These are phyloP conservation scores for Cyprinodon diabolis DNA, from an alignment of 2,797 vertebrate genomes.

Conservation along the genomic window DNA sequence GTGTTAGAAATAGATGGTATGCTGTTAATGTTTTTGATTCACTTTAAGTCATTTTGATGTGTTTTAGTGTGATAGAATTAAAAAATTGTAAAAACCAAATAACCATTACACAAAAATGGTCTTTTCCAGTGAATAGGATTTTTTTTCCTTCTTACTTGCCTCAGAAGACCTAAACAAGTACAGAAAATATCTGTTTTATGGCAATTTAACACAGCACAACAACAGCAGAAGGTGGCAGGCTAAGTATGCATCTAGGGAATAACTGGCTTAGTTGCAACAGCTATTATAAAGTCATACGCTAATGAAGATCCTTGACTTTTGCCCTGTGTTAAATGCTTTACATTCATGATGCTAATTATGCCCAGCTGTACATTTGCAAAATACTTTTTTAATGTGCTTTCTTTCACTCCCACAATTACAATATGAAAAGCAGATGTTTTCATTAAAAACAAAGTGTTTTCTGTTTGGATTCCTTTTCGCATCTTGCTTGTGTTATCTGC, in stretches of 20 bases:
- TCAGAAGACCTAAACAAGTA: background rate
- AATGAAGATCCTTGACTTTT: conserved; percentile 26
- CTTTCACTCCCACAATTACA: conserved; percentile 66
- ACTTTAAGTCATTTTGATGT: conserved; percentile 8
- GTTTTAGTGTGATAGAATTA: background rate
- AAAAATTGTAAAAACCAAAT: conserved; percentile 13
- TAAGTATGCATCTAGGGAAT: background rate
- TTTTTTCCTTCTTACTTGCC: background rate
- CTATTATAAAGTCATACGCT: conserved; percentile 25
- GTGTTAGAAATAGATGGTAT: background rate
- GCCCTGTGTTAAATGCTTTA: conserved; percentile 34
- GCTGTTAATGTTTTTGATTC: conserved; percentile 8
- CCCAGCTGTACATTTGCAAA: conserved; percentile 58
- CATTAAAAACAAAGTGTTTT: conserved; percentile 39
- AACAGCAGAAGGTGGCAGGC: conserved; percentile 13
- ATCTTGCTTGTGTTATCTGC: conserved; percentile 38
- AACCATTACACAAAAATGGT: background rate
- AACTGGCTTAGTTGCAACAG: background rate
- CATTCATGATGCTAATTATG: conserved; percentile 45
- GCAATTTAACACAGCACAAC: background rate
- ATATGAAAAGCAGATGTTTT: conserved; percentile 76
- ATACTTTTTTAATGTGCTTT: conserved; percentile 26
- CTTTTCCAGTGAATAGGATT: background rate
- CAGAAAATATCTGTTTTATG: background rate
- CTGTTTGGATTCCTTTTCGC: conserved; percentile 44